Base-by-base conservation (phyloP, 2,888 invertebrate species). In the Unio pictorum region DNA sequence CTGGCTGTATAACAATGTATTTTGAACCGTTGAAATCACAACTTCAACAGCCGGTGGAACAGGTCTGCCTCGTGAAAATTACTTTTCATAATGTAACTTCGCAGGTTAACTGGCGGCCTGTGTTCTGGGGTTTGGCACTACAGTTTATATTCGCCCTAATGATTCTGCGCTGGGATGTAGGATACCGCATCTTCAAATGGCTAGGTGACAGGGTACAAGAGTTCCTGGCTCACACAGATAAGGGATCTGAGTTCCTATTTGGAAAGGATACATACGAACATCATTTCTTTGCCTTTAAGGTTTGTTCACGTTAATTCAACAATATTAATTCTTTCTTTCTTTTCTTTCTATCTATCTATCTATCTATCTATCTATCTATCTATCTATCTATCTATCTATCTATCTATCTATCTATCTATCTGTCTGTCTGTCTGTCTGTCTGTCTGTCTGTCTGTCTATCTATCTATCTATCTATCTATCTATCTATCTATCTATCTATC, bases 211-310 rank as follows among this genome's bases (percentile, higher is more conserved):
- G 94, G 91, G 93, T 94, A 0, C 93, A 94, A 0, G 93, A 93
- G 0, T 98, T 99, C 86, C 90, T 99, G 67, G 92, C 92, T 3
- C 97, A 94, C 87, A 94, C 96, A 0, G 92, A 94, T 69, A 92
- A 93, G 0, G 99, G 98, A 0, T 94, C 96, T 0, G 92, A 91
- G 0, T 98, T 99, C 87, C 95, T 97, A 0, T 99, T 95, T 85
- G 96, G 96, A 18, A 76, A 81, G 11, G 56, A 69, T 15, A 69
- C 61, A 0, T 85, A 81, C 68, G 65, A 60, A 18, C 73, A 90
- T 91, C 71, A 93, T 94, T 28, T 90, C 67, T 97, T 98, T 87
- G 97, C 96, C 0, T 98, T 98, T 88, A 93, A 94, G 88, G 96
- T 96, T 45, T 45, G 45, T 15, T 45, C 45, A 45, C 45, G 45